Evolutionary conservation across 2,797 vertebrate species (phyloP).

Genomic region (Coreius guichenoti): DNA sequence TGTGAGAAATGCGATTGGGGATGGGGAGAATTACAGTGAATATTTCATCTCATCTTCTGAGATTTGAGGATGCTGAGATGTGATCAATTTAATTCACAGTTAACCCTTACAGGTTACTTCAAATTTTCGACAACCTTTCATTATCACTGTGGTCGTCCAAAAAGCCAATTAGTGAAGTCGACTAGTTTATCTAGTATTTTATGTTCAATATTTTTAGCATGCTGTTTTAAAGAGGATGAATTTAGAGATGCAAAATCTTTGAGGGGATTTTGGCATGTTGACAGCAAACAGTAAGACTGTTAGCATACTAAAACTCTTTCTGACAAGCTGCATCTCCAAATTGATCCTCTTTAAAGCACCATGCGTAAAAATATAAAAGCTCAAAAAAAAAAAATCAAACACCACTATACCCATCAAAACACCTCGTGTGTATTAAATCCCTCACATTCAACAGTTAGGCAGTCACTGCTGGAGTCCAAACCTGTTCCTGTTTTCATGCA

Average conservation of each 20-base stretch:
- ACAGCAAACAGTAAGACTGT: slow-evolving; percentile 7
- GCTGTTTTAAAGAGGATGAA: not conserved
- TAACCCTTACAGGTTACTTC: not conserved
- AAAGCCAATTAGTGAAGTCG: not conserved
- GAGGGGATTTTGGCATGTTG: not conserved
- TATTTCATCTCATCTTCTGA: slow-evolving; percentile 3
- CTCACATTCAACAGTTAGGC: not conserved
- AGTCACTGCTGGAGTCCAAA: not conserved
- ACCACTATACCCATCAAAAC: not conserved
- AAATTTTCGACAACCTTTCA: not conserved
- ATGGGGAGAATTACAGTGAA: slow-evolving; percentile 8
- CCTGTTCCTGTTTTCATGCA: not conserved
- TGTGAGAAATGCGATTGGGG: not conserved
- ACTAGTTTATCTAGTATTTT: not conserved
- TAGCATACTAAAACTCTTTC: not conserved
- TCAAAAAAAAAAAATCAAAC: not conserved
- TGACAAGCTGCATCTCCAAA: slow-evolving; percentile 10
- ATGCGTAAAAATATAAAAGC: not conserved
- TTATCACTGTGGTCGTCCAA: not conserved
- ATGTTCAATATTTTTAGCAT: not conserved
- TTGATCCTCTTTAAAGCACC: slow-evolving; percentile 2
- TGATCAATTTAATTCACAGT: not conserved
- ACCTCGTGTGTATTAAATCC: not conserved
- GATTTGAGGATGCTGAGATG: not conserved
- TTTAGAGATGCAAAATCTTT: not conserved